Base-by-base conservation (phyloP, 2,113 vertebrate species). In the Phasianus colchicus region DNA sequence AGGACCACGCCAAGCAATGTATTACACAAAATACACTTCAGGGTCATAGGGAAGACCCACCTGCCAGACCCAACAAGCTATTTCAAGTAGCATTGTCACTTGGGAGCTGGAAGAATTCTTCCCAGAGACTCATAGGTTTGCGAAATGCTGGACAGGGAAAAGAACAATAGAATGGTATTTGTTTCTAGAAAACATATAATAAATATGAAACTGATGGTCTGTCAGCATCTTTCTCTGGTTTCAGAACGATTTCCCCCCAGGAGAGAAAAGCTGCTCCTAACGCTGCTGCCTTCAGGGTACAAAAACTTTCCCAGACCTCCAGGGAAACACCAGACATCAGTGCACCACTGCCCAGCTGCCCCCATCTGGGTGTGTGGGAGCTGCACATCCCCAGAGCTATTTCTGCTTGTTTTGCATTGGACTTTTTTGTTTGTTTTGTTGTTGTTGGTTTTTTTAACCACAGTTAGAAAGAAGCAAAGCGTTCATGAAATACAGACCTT, bases 21-120 rank as follows among this genome's bases (percentile, higher is more conserved):
- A 6, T 1, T 3, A 29, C 47, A 45, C 42, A 63, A 4, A 27
- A 58, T 0, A 0, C 7, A 1, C 52, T 9, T 21, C 85, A 54
- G 55, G 38, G 47, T 15, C 60, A 60, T 69, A 19, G 34, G 27
- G 11, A 87, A 4, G 8, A n/a, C 15, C 6, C 86, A 24, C 34
- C 81, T 78, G 78, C 24, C 0, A 1, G 61, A 54, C 5, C 54
- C 50, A 9, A 16, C 42, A 18, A 12, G 52, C 66, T 74, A 21
- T n/a, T 75, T 65, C 20, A 64, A 88, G 34, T n/a, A 88, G 34
- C 30, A 30, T 21, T 40, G 10, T 12, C 45, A 11, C 0, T 3
- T 17, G 34, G 45, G 36, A 61, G 25, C 7, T 9, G 13, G 84
- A 65, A 92, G 21, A 55, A 63, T 47, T 79, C 65, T 80, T 76